Base-by-base conservation (phyloP, 2,888 invertebrate species). In the Sinhomidia bicolor region DNA sequence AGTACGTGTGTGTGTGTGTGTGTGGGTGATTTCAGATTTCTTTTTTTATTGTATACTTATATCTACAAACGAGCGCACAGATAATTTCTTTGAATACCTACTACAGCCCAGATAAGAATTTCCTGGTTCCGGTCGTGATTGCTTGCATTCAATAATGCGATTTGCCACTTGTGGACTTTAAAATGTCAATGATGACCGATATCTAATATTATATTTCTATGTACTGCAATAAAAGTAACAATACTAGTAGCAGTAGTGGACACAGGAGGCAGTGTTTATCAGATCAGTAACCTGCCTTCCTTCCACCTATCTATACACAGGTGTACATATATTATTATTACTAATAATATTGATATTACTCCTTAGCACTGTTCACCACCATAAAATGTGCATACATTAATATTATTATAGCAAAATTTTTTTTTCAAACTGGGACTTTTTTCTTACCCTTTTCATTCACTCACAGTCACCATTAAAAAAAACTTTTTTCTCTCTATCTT, bases 71-170 rank as follows among this genome's bases (percentile, higher is more conserved):
- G 36, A 65, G 65, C 36, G 36, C 65, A 65, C 65, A 65, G 47
- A 54, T 36, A 78, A 78, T 78, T 36, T 54, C 78, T 47, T 44
- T 74, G 44, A 47, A 47, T 47, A 23, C 47, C 74, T 74, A 74
- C 47, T 2, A 36, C 54, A 23, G 6, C 60, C 29, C n/a, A 78
- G 87, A 87, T 87, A 88, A 88, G 47, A 80, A 78, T 47, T 88
- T 88, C 87, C 87, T 88, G 82, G 76, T 82, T 87, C 82, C 87
- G 81, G 41, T 71, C 71, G 41, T n/a, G 41, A 44, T 71, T 44
- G 44, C 44, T 23, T 62, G 60, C n/a, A 84, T 36, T 51, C 44
- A n/a, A n/a, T n/a, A n/a, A n/a, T 26, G 12, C 62, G 44, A 80
- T 62, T 1, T 23, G 62, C 60, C 60, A 80, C 41, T 17, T 57